Percentiles rank a stretch among this genome's conserved stretches.
phyloP scores from a whole-genome alignment of 1,140 invertebrate species.

The Hestina assimilis region DNA sequence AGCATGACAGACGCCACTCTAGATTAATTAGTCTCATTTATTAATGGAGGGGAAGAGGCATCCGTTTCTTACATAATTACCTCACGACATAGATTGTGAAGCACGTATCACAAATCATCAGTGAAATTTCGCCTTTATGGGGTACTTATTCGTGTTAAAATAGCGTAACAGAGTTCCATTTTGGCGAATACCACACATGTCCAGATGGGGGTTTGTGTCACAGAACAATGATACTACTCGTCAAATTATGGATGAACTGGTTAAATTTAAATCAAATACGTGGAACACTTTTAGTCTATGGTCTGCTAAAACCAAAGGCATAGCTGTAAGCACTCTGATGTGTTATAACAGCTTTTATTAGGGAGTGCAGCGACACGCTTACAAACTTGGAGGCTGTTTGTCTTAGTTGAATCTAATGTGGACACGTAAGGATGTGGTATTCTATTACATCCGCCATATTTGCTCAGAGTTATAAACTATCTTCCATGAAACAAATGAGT shows the following conservation, averaged over 20 bases:
- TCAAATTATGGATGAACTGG: conserved; percentile 1
- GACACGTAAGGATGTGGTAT: conserved; percentile 25
- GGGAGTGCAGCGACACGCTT: conserved; percentile 14
- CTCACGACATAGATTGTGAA: conserved; percentile 2
- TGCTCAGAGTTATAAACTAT: conserved; percentile 11
- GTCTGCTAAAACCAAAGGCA: conserved; percentile 19
- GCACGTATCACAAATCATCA: conserved; percentile 2
- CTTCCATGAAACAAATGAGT: background rate
- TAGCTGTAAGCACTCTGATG: conserved; percentile 16
- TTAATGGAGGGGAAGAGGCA: conserved; percentile 56
- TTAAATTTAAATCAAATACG: background rate
- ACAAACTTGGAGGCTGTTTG: conserved; percentile 12
- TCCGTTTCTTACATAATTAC: conserved; percentile 29
- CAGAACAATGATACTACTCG: background rate
- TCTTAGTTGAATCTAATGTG: conserved; percentile 15
- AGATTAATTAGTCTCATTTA: conserved; percentile 73
- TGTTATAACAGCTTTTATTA: conserved; percentile 27
- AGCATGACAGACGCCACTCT: conserved; percentile 67
- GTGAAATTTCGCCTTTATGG: conserved; percentile 14
- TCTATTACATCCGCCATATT: conserved; percentile 25
- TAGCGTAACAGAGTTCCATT: conserved; percentile 3
- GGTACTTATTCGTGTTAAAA: background rate
- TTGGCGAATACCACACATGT: background rate
- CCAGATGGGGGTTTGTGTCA: background rate
- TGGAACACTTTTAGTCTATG: conserved; percentile 4